phyloP scores from a whole-genome alignment of 1,140 invertebrate species.

The Lucilia sericata region DNA sequence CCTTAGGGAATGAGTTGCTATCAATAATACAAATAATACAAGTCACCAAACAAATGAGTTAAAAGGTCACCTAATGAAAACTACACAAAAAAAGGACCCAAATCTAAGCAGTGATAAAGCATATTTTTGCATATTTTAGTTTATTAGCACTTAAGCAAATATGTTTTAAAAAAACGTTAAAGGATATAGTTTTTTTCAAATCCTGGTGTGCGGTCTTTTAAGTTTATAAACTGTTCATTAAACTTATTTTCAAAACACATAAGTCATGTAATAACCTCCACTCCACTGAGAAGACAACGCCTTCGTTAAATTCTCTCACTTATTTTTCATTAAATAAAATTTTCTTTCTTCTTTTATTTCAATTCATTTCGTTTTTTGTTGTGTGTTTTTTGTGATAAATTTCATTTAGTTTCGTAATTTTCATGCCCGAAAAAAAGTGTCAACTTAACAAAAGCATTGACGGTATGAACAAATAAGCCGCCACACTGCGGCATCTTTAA shows the following conservation, averaged over 20 bases:
- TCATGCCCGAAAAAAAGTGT: constrained; percentile 67
- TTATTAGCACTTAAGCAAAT: background rate
- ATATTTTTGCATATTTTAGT: background rate
- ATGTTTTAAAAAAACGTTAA: background rate
- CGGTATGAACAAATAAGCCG: constrained; percentile 63
- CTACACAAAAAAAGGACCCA: background rate
- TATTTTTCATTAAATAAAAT: constrained; percentile 52
- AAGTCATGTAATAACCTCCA: background rate
- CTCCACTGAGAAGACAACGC: background rate
- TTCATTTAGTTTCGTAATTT: constrained; percentile 51
- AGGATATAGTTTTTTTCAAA: background rate
- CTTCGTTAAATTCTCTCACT: constrained; percentile 1
- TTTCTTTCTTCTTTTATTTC: background rate
- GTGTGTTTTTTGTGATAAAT: background rate
- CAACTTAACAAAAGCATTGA: constrained; percentile 67
- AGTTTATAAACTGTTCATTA: background rate
- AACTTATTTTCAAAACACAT: background rate
- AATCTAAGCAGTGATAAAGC: background rate
- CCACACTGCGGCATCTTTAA: constrained; percentile 64
- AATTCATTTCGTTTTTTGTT: background rate
- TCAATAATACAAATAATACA: background rate
- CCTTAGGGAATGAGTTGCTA: background rate
- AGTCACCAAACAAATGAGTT: background rate
- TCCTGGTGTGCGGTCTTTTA: constrained; percentile 33
- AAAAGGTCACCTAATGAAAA: background rate